Base-by-base conservation (phyloP, 2,113 vertebrate genomes). In the Xenus cinereus region DNA sequence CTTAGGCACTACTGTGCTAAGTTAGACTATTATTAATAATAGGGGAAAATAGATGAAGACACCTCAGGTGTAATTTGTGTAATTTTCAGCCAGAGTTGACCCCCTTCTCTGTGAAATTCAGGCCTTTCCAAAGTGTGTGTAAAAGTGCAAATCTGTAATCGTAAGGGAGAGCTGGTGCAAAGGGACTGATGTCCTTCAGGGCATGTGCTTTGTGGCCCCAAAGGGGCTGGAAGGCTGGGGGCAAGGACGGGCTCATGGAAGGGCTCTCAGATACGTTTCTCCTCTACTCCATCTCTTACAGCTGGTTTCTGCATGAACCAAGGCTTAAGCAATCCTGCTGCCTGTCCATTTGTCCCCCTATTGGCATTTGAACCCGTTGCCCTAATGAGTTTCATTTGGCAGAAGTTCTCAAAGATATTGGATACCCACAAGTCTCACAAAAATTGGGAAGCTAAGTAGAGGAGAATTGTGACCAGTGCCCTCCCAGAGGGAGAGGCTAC, bases 171-270 rank as follows among this genome's bases (percentile, higher is more conserved):
- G 26, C 26, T 75, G 23, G 63, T 66, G 75, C 37, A 73, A 62
- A 64, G 39, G 41, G 22, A 26, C 8, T 41, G 28, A 32, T 9
- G 12, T 68, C 33, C 62, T 63, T 74, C 27, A 54, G 59, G 59
- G 16, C 28, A 51, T 23, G n/a, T 1, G 6, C 41, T 60, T n/a
- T 2, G 4, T 66, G 35, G 9, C 8, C 21, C 6, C 0, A 0
- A 48, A 66, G 41, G 7, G 21, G 6, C 13, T 71, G 20, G 22
- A 26, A 20, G 51, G 35, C 48, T 73, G 16, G 23, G 53, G 10
- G 6, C 46, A 62, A 30, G 33, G 21, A 15, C 4, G 16, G 8
- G 18, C 28, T 87, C 43, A 2, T 43, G 48, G 53, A 69, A 77
- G 39, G 32, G 35, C 27, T 91, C 51, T 94, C 10, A 43, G 78